Conservation (phyloP, 2,888 invertebrate genomes). For the Mythimna albipuncta region DNA sequence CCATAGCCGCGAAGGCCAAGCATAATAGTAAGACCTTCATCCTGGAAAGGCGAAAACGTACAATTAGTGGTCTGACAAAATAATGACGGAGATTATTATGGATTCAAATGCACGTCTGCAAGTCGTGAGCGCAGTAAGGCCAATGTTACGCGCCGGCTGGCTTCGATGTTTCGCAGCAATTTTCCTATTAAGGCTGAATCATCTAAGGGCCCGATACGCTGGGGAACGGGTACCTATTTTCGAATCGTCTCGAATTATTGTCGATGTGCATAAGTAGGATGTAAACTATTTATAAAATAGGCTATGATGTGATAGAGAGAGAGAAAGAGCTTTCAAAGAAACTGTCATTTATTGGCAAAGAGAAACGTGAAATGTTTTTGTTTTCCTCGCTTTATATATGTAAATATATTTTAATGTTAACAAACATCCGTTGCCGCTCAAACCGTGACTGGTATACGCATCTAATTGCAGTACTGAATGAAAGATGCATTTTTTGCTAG, state of each 20-base stretch:
- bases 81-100: slow-evolving; percentile 72
- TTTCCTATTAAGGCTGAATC: slow-evolving; percentile 87
- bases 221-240: slow-evolving; percentile 77
- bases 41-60: slow-evolving; percentile 85
- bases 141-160: slow-evolving; percentile 87
- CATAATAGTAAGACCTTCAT: slow-evolving; percentile 92
- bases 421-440: slow-evolving; percentile 4
- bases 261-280: slow-evolving; percentile 83
- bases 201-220: slow-evolving; percentile 83
- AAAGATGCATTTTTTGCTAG: slow-evolving; percentile 57
- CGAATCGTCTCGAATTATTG: slow-evolving; percentile 79
- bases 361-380: background rate
- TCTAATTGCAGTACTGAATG: slow-evolving; percentile 38
- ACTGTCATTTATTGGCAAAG: slow-evolving; percentile 44
- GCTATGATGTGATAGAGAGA: slow-evolving; percentile 57
- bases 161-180: slow-evolving; percentile 82
- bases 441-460: slow-evolving; percentile 5
- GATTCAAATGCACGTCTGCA: slow-evolving; percentile 80
- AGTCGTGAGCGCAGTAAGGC: slow-evolving; percentile 87
- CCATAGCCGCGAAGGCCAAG: slow-evolving; percentile 90
- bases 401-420: background rate
- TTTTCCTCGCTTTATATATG: slow-evolving; percentile 11
- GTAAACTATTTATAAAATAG: slow-evolving; percentile 84
- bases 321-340: slow-evolving; percentile 68
- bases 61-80: slow-evolving; percentile 78